Percentiles rank a stretch among this genome's conserved stretches.
Evolutionary conservation across 2,797 vertebrate species (phyloP).

Genomic region (Aplochiton taeniatus): DNA sequence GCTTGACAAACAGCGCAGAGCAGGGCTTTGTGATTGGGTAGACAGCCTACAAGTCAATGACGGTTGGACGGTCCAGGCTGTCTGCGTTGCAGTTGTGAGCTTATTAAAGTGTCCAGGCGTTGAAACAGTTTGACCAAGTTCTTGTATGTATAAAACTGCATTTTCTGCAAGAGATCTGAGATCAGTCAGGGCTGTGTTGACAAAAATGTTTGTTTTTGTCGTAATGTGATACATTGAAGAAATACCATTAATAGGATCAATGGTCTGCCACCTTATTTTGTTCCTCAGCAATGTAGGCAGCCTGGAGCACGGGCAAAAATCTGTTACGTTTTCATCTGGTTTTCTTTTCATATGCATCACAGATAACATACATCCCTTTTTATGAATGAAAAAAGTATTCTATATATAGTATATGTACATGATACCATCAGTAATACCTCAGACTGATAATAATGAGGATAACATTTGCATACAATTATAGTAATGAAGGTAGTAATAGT

Average conservation of each 20-base stretch:
- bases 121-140: background rate
- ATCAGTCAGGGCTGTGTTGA: too few relatives aligned
- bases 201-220: too few relatives aligned
- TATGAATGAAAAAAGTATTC: conserved; percentile 64
- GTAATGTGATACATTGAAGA: background rate
- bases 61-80: conserved; percentile 50
- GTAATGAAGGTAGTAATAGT: conserved; percentile 70
- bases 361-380: conserved; percentile 71
- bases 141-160: background rate
- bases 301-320: conserved; percentile 43
- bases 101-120: background rate
- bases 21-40: conserved; percentile 41
- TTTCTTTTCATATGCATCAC: conserved; percentile 61
- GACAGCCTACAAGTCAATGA: conserved; percentile 42
- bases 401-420: conserved; percentile 76
- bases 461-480: conserved; percentile 72
- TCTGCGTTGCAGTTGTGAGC: conserved; percentile 1
- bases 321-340: conserved; percentile 27
- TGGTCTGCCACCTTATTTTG: conserved; percentile 18
- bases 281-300: conserved; percentile 8
- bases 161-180: background rate
- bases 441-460: conserved; percentile 65
- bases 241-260: conserved; percentile 5
- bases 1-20: conserved; percentile 18
- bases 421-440: conserved; percentile 73